These are phyloP conservation scores for Chrysogorgia sp. DNA, from an alignment of 92 coral and sea anemone genomes.

Conservation along the genomic window DNA sequence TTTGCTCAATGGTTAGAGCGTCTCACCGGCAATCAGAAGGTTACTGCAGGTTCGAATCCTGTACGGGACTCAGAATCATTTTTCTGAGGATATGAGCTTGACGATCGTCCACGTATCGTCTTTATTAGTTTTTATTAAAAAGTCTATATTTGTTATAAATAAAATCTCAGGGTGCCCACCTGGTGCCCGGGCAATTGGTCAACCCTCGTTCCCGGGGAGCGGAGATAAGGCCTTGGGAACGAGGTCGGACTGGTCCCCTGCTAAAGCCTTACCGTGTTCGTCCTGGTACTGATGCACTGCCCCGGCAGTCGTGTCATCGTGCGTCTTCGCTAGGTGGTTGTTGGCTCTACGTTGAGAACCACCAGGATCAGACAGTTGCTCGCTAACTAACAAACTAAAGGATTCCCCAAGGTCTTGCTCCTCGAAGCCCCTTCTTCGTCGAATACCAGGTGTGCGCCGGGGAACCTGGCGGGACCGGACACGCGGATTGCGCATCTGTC, in stretches of 20 bases:
- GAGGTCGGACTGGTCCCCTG: not conserved
- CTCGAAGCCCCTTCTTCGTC: slow-evolving; percentile 29
- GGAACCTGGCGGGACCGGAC: slow-evolving; percentile 13
- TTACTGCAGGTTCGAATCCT: too few relatives aligned
- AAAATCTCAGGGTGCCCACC: too few relatives aligned
- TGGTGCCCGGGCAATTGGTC: too few relatives aligned
- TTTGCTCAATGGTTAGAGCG: too few relatives aligned
- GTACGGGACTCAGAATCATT: too few relatives aligned
- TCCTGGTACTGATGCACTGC: slow-evolving; percentile 88
- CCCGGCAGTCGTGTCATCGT: slow-evolving; percentile 94
- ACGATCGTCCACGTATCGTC: too few relatives aligned
- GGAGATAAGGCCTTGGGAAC: too few relatives aligned
- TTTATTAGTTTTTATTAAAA: too few relatives aligned
- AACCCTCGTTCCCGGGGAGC: too few relatives aligned
- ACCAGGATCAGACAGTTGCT: slow-evolving; percentile 2
- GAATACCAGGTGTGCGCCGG: slow-evolving; percentile 45
- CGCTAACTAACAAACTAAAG: slow-evolving; percentile 31
- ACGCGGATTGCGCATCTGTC: not conserved
- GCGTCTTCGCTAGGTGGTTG: slow-evolving; percentile 81
- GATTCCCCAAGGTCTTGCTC: slow-evolving; percentile 11
- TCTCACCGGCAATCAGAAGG: too few relatives aligned
- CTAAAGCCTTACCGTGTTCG: slow-evolving; percentile 73
- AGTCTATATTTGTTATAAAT: too few relatives aligned
- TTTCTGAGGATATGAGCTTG: too few relatives aligned
- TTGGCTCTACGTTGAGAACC: slow-evolving; percentile 24